Evolutionary conservation across 2,113 vertebrate species (phyloP).

Genomic region (Carettochelys insculpta): DNA sequence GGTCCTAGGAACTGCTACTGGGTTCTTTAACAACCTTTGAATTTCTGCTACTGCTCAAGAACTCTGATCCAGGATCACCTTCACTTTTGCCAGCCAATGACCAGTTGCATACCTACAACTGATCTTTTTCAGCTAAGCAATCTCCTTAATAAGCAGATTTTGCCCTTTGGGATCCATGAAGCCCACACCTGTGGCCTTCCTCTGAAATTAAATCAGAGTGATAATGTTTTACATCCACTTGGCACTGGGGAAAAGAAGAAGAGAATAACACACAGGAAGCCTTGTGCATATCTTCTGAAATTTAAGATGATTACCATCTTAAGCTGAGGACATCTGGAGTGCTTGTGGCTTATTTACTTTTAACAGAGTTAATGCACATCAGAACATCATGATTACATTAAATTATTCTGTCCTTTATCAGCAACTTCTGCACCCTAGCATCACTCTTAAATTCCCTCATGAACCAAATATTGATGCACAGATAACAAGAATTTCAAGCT

Average conservation of each 20-base stretch:
- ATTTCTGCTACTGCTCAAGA: neutral
- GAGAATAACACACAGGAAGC: neutral
- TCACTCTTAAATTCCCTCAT: neutral
- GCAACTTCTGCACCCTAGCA: neutral
- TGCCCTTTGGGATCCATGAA: neutral
- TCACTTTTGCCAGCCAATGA: neutral
- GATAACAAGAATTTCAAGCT: neutral
- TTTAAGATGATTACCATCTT: too few species aligned
- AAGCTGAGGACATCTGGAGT: neutral
- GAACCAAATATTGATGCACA: neutral
- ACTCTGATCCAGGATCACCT: neutral
- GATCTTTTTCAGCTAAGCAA: neutral
- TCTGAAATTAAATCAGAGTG: neutral
- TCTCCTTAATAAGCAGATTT: neutral
- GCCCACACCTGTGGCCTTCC: too few species aligned
- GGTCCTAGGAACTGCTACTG: neutral
- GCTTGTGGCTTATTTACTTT: neutral
- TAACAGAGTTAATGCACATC: neutral
- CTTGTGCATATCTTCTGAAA: accelerated
- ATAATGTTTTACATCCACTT: neutral
- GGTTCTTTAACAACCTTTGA: neutral
- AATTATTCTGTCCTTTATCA: neutral
- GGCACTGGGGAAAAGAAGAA: neutral
- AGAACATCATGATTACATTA: accelerated
- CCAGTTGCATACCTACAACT: neutral